Evolutionary conservation across 2,113 vertebrate species (phyloP), one percentile per base, ranked within the genome.

Genomic region (Mohoua ochrocephala): DNA sequence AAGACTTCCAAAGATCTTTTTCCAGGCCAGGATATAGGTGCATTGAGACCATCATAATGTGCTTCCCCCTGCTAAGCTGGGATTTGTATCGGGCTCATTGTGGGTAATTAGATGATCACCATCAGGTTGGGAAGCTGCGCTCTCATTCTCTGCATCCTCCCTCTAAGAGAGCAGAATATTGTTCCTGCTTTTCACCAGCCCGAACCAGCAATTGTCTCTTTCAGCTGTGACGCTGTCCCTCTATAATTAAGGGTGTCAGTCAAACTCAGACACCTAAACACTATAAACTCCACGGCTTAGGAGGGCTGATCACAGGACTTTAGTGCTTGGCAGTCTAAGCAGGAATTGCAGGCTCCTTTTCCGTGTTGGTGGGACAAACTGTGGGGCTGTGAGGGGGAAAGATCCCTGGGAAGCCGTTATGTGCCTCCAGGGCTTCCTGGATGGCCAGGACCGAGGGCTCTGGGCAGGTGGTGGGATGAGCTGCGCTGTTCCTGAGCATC

Each of bases 211-310:
- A 17, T 86, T 3, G 15, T 73, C 44, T 69, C 75, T 69, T 18
- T 56, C 81, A 96, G 91, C 78, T 79, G 64, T n/a, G 44, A 39
- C 0, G 4, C 77, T 83, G 71, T 63, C 86, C 63, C 81, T 63
- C 4, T 80, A 53, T 96, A 96, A 96, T 92, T 96, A 96, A 88
- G 75, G 65, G 84, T 97, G 96, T 91, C 96, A 96, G 69, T 95
- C 93, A 97, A 81, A 89, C 49, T 49, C 78, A 37, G 84, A 35
- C 41, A 61, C 91, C 69, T 86, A 64, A 95, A 93, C 61, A 64
- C 75, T 28, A 21, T 33, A 45, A 70, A 82, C 69, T 91, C 56
- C 27, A 5, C 5, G 22, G 93, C 80, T 96, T 84, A 68, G 4
- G 14, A 84, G 82, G 54, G 79, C 14, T 77, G 79, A 89, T 73